These are phyloP conservation scores for Blomia tropicalis DNA, from an alignment of 2,888 invertebrate species.

Conservation along the genomic window DNA sequence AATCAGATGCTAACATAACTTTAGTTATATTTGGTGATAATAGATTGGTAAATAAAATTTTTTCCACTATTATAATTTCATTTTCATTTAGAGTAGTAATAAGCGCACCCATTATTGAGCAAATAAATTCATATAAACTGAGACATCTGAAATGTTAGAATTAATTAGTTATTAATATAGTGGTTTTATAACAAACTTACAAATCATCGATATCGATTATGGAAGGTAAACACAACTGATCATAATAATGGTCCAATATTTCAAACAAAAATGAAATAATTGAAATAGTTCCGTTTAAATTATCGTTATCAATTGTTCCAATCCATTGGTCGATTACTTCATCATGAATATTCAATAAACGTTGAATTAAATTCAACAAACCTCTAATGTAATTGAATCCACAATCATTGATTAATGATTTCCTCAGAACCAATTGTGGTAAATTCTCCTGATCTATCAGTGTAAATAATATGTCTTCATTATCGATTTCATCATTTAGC, in stretches of 20 bases:
- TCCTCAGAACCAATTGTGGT: conserved; percentile 2
- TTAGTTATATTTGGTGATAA: neutral
- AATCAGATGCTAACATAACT: conserved; percentile 14
- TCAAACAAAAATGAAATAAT: conserved; percentile 5
- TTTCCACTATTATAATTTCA: conserved; percentile 11
- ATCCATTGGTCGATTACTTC: conserved; percentile 10
- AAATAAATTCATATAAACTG: conserved; percentile 20
- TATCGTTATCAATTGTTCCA: neutral
- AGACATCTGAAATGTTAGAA: neutral
- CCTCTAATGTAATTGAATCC: conserved; percentile 7
- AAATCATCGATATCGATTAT: neutral
- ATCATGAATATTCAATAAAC: conserved; percentile 14
- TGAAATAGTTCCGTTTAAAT: neutral
- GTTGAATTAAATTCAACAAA: conserved; percentile 8
- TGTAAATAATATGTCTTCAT: conserved; percentile 2
- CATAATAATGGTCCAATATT: neutral
- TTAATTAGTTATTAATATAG: neutral
- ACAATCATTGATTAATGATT: neutral
- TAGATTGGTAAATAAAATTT: conserved; percentile 13
- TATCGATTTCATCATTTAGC: neutral
- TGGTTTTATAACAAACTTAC: neutral
- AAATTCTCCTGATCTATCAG: neutral
- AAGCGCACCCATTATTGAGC: conserved; percentile 11
- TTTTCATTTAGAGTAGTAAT: neutral
- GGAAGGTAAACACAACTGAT: neutral